These are phyloP conservation scores for Corythornis madagascariensis DNA, from an alignment of 2,113 vertebrate species.

Conservation along the genomic window DNA sequence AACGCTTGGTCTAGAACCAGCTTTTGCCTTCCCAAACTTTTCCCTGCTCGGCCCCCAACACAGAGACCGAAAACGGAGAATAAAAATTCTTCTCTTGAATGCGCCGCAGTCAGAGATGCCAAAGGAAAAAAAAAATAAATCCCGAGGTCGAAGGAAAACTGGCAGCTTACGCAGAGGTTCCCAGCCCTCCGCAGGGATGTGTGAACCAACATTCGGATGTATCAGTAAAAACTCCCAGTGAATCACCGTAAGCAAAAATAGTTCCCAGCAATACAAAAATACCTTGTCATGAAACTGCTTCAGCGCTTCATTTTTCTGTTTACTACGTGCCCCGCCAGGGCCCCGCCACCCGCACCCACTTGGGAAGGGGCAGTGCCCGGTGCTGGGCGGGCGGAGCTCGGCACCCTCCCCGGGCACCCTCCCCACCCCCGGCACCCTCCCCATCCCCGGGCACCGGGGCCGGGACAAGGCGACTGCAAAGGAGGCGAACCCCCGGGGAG, in stretches of 20 bases:
- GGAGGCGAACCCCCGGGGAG: background rate
- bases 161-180: background rate
- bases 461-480: background rate
- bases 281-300: background rate
- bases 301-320: background rate
- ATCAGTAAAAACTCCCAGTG: background rate
- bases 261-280: background rate
- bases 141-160: background rate
- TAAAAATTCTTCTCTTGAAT: background rate
- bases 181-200: background rate
- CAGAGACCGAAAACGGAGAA: background rate
- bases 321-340: background rate
- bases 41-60: background rate
- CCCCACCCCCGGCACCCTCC: background rate
- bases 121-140: background rate
- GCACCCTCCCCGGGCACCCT: background rate
- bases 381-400: background rate
- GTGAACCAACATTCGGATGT: background rate
- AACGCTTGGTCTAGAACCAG: background rate
- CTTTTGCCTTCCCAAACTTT: background rate
- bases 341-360: background rate
- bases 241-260: background rate
- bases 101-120: background rate
- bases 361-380: background rate
- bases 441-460: too few relatives aligned